Evolutionary conservation across 2,797 vertebrate genomes (phyloP).

Genomic region (Cygnus olor): DNA sequence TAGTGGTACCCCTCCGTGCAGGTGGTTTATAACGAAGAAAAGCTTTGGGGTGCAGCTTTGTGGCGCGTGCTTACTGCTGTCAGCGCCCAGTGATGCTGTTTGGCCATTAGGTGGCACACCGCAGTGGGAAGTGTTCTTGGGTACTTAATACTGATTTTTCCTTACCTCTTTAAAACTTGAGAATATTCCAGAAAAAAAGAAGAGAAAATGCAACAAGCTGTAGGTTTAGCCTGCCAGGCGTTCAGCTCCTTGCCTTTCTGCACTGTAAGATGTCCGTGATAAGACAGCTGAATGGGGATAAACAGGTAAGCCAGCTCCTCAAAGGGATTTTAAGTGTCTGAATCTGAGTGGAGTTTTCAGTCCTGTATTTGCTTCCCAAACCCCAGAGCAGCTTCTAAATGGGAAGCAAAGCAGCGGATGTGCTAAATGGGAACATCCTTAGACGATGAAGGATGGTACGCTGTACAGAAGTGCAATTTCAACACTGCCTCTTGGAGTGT

Average conservation of each 20-base stretch:
- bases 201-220: not conserved
- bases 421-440: not conserved
- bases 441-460: rapidly evolving
- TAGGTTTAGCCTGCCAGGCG: rapidly evolving
- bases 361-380: not conserved
- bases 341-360: not conserved
- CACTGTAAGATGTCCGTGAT: rapidly evolving
- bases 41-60: not conserved
- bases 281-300: not conserved
- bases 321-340: not conserved
- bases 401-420: not conserved
- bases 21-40: too few species aligned
- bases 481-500: not conserved
- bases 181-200: not conserved
- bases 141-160: not conserved
- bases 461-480: not conserved
- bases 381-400: not conserved
- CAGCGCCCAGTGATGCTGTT: rapidly evolving
- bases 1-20: not conserved
- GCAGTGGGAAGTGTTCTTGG: not conserved
- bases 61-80: not conserved
- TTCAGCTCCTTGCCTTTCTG: not conserved
- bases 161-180: not conserved
- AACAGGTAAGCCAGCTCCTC: not conserved
- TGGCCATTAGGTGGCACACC: constrained; percentile 14